These are phyloP conservation scores for Setipinna tenuifilis DNA, from an alignment of 2,797 vertebrate species.

Conservation along the genomic window DNA sequence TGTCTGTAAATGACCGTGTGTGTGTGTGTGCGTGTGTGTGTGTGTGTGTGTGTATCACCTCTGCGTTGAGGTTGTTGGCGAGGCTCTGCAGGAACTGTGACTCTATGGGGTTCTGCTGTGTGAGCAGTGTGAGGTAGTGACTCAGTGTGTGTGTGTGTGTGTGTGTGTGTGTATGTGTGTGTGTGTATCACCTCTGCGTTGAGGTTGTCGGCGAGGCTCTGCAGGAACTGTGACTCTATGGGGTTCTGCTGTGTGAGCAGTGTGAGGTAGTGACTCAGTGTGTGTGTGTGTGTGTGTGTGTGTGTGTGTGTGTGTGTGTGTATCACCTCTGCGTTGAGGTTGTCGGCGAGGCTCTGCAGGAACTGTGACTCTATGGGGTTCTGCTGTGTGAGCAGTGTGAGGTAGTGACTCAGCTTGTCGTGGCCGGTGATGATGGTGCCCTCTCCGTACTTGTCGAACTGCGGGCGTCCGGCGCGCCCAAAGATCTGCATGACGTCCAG, in stretches of 20 bases:
- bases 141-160: slow-evolving; percentile 68
- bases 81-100: slow-evolving; percentile 94
- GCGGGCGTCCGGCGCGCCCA: slow-evolving; percentile 92
- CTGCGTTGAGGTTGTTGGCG: slow-evolving; percentile 94
- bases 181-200: slow-evolving; percentile 87
- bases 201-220: slow-evolving; percentile 93
- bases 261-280: slow-evolving; percentile 90
- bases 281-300: neutral
- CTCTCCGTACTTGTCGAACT: slow-evolving; percentile 96
- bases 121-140: slow-evolving; percentile 94
- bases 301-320: neutral
- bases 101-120: slow-evolving; percentile 98
- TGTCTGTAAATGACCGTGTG: too few relatives aligned
- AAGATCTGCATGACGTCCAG: slow-evolving; percentile 99
- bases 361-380: slow-evolving; percentile 99
- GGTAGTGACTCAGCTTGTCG: slow-evolving; percentile 96
- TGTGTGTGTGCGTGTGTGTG: neutral
- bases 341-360: slow-evolving; percentile 91
- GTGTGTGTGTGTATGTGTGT: neutral
- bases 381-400: slow-evolving; percentile 96
- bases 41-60: slow-evolving; percentile 73
- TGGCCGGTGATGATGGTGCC: slow-evolving; percentile 95
- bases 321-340: slow-evolving; percentile 94
- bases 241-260: slow-evolving; percentile 98
- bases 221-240: slow-evolving; percentile 96